Conservation (phyloP, 2,797 vertebrate species). For the Rhodeus uyekii region DNA sequence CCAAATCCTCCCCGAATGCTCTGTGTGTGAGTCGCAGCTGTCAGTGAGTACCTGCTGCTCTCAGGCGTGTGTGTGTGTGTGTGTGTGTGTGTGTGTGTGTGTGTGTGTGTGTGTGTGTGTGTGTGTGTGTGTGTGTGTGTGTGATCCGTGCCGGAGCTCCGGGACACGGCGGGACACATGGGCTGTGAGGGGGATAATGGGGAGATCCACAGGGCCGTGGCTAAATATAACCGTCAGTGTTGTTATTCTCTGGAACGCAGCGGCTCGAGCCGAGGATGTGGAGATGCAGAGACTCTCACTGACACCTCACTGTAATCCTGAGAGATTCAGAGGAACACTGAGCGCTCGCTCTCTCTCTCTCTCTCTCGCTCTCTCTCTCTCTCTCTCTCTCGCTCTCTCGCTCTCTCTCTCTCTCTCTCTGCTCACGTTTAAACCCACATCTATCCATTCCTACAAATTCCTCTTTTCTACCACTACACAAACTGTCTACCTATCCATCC, state of each 20-base stretch:
- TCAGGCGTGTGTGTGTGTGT: too few relatives aligned
- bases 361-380: slow-evolving; percentile 50
- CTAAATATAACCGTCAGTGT: slow-evolving; percentile 71
- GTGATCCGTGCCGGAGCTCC: slow-evolving; percentile 25
- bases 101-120: too few relatives aligned
- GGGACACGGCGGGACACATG: slow-evolving; percentile 30
- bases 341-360: slow-evolving; percentile 50
- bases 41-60: too few relatives aligned
- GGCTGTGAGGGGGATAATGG: slow-evolving; percentile 33
- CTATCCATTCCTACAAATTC: not conserved
- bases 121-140: too few relatives aligned
- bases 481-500: not conserved
- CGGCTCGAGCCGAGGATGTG: too few relatives aligned
- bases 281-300: too few relatives aligned
- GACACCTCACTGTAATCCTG: slow-evolving; percentile 60
- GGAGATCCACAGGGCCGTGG: slow-evolving; percentile 39
- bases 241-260: slow-evolving; percentile 66
- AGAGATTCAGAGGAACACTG: slow-evolving; percentile 48
- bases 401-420: not conserved
- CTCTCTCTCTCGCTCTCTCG: not conserved
- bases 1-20: slow-evolving; percentile 41
- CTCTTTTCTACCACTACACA: not conserved
- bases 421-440: not conserved
- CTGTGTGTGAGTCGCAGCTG: not conserved
- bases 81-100: too few relatives aligned